Conservation (phyloP, 2,113 vertebrate species). For the Callaeas wilsoni region DNA sequence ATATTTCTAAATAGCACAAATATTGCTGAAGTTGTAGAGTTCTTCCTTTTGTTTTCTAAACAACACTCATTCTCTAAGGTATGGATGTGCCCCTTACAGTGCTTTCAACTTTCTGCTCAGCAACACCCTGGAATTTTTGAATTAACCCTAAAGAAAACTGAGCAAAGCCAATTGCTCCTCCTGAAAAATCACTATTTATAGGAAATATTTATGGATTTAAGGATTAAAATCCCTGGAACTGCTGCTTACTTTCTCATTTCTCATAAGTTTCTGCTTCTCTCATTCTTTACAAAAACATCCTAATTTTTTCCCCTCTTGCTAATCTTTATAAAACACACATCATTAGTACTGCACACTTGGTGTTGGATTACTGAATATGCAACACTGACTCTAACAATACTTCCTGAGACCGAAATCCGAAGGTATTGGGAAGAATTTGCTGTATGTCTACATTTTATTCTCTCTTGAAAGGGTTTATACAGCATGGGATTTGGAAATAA, state of each 20-base stretch:
- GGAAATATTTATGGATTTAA: background rate
- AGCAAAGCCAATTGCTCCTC: background rate
- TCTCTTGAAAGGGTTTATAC: background rate
- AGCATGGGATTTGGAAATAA: constrained; percentile 23
- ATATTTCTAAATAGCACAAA: background rate
- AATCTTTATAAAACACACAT: background rate
- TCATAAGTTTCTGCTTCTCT: background rate
- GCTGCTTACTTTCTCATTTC: background rate
- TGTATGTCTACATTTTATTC: background rate
- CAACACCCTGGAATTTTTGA: background rate
- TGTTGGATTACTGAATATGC: background rate
- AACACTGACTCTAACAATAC: background rate
- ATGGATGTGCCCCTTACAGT: background rate
- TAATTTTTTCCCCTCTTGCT: background rate
- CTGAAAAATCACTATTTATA: constrained; percentile 2
- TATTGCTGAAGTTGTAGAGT: background rate
- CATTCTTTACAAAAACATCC: background rate
- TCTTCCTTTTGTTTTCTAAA: background rate
- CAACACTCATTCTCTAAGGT: background rate
- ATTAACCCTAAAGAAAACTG: background rate
- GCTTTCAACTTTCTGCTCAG: constrained; percentile 23
- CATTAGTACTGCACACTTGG: background rate
- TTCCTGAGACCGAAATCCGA: background rate
- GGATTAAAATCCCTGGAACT: background rate
- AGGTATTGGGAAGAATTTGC: background rate